Conservation (phyloP, 2,113 vertebrate species). For the Pogona vitticeps region DNA sequence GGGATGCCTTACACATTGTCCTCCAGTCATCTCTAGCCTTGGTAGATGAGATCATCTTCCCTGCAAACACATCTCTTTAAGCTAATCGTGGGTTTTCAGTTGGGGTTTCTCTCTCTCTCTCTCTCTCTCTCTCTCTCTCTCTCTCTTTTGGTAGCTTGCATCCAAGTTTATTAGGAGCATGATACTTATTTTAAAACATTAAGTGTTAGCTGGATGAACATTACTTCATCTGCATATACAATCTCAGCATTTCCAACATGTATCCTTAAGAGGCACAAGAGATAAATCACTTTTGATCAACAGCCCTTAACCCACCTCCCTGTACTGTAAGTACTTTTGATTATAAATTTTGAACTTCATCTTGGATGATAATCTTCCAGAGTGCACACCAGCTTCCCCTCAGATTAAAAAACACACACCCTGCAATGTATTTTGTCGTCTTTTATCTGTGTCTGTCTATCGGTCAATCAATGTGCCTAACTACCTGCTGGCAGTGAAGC, state of each 20-base stretch:
- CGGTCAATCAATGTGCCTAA: no score
- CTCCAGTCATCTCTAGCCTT: not conserved
- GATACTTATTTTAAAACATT: not conserved
- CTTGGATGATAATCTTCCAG: not conserved
- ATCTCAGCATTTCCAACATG: not conserved
- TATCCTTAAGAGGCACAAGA: not conserved
- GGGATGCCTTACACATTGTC: not conserved
- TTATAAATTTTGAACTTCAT: not conserved
- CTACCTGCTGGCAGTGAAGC: not conserved
- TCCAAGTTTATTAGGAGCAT: not conserved
- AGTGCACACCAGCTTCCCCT: not conserved
- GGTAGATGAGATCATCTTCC: not conserved
- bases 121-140: no score
- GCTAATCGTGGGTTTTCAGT: not conserved
- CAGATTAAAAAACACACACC: not conserved
- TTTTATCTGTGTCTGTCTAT: not conserved
- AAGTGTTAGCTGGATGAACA: not conserved
- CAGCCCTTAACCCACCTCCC: not conserved
- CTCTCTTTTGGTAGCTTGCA: not conserved
- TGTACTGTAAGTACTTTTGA: not conserved
- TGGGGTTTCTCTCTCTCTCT: no score
- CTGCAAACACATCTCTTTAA: not conserved
- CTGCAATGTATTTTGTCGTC: not conserved
- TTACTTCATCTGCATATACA: not conserved
- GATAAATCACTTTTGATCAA: not conserved